These are phyloP conservation scores for Trissolcus basalis DNA, from an alignment of 1,140 invertebrate species.

Conservation along the genomic window DNA sequence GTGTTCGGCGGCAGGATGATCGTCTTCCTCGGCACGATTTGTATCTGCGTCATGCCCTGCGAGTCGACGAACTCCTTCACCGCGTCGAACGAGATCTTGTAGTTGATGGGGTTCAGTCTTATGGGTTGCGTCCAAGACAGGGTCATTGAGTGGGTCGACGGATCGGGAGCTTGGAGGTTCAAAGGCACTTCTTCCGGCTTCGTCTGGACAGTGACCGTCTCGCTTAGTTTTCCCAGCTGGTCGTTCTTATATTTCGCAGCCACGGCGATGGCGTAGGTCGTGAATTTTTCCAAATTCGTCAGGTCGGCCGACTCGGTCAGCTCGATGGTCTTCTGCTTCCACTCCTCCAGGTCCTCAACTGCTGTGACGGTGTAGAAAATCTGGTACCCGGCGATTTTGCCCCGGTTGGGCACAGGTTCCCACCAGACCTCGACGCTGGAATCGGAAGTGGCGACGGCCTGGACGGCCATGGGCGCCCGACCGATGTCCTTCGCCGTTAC, in stretches of 20 bases:
- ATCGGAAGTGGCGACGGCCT: conserved; percentile 93
- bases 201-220: conserved; percentile 90
- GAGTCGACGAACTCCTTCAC: conserved; percentile 97
- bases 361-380: conserved; percentile 95
- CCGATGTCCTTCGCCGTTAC: conserved; percentile 93
- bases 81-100: conserved; percentile 94
- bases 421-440: conserved; percentile 95
- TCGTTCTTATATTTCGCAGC: conserved; percentile 87
- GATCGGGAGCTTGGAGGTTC: conserved; percentile 89
- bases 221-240: conserved; percentile 82
- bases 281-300: conserved; percentile 91
- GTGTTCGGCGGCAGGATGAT: conserved; percentile 83
- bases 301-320: conserved; percentile 93
- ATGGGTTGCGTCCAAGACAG: conserved; percentile 95
- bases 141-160: conserved; percentile 92
- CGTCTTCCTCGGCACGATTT: conserved; percentile 84
- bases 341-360: conserved; percentile 93
- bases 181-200: conserved; percentile 94
- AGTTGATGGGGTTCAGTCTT: conserved; percentile 90
- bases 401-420: conserved; percentile 92
- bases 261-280: conserved; percentile 94
- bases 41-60: conserved; percentile 92
- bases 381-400: conserved; percentile 92
- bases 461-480: conserved; percentile 91
- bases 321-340: conserved; percentile 89